These are phyloP conservation scores for Plotosus lineatus DNA, from an alignment of 2,113 vertebrate genomes.

Conservation along the genomic window DNA sequence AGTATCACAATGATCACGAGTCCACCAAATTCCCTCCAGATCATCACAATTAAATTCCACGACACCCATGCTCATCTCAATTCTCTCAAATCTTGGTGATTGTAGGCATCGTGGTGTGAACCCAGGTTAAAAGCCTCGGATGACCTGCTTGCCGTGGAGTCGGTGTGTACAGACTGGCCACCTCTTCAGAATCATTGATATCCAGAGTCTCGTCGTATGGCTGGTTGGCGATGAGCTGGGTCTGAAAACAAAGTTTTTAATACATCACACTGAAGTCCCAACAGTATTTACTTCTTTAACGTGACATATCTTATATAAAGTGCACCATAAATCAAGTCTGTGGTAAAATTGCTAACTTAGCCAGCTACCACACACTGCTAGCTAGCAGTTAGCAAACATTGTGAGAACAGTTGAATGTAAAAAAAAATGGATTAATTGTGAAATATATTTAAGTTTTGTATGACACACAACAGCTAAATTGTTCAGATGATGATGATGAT, in stretches of 20 bases:
- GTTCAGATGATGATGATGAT: no score
- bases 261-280: background rate
- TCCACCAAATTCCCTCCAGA: no score
- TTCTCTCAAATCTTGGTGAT: no score
- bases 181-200: slow-evolving; percentile 78
- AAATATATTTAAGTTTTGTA: no score
- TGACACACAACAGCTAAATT: background rate
- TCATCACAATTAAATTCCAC: no score
- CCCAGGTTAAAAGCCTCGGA: slow-evolving; percentile 11
- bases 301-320: background rate
- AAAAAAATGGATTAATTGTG: no score
- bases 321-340: background rate
- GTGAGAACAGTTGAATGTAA: background rate
- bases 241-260: slow-evolving; percentile 52
- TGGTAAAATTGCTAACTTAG: background rate
- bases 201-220: slow-evolving; percentile 90
- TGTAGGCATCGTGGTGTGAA: no score
- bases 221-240: slow-evolving; percentile 78
- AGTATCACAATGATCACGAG: no score
- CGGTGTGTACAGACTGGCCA: slow-evolving; percentile 73
- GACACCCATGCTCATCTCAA: no score
- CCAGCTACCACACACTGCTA: background rate
- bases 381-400: background rate
- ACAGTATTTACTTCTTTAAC: background rate
- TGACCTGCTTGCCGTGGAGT: slow-evolving; percentile 65